phyloP scores from a whole-genome alignment of 2,888 invertebrate species.

The Nasonia oneida region DNA sequence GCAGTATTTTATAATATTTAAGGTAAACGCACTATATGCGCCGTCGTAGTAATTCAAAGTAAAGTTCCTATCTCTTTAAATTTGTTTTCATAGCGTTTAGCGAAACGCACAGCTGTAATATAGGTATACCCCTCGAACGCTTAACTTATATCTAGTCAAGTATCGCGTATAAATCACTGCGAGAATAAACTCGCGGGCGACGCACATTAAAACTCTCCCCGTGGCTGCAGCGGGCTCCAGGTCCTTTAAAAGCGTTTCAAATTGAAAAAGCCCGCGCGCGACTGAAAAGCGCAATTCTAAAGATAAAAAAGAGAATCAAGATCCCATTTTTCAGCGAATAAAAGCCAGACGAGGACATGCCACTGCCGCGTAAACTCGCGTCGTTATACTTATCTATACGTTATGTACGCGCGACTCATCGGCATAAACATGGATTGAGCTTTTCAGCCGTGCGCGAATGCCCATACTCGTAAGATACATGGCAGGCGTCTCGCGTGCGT shows the following conservation, averaged over 20 bases:
- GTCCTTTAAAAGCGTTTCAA: background rate
- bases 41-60: background rate
- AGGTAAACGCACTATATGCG: background rate
- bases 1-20: background rate
- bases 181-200: background rate
- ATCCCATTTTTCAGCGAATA: background rate
- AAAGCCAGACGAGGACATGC: background rate
- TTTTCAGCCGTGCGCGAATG: background rate
- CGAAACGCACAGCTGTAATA: background rate
- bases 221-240: background rate
- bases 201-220: background rate
- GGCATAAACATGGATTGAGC: background rate
- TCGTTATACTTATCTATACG: no score
- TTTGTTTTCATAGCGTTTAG: background rate
- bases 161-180: background rate
- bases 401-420: background rate
- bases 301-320: background rate
- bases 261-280: background rate
- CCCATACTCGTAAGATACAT: background rate
- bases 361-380: background rate
- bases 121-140: background rate
- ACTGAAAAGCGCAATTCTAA: background rate
- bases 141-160: background rate
- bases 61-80: background rate
- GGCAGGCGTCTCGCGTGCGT: background rate